Conservation (phyloP, 2,797 vertebrate genomes). For the Neostethus bicornis region DNA sequence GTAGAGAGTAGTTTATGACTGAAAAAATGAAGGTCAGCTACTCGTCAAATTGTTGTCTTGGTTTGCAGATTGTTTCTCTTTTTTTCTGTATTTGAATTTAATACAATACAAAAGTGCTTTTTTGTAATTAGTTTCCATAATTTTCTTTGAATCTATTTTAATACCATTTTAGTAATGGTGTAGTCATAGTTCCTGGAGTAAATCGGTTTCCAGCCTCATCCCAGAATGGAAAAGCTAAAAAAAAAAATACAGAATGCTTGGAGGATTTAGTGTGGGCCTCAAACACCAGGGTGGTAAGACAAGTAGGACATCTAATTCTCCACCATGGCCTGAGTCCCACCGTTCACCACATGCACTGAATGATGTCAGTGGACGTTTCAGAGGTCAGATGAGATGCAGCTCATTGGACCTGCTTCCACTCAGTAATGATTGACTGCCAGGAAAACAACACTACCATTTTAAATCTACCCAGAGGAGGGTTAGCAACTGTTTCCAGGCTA, state of each 20-base stretch:
- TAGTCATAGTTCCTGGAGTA: constrained; percentile 22
- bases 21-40: neutral
- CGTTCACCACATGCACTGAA: constrained; percentile 49
- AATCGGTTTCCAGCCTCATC: constrained; percentile 27
- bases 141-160: constrained; percentile 14
- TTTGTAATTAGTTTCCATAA: neutral
- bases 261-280: constrained; percentile 24
- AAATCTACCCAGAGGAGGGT: constrained; percentile 51
- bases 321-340: constrained; percentile 24
- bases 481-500: constrained; percentile 39
- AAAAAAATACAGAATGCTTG: constrained; percentile 22
- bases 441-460: constrained; percentile 69
- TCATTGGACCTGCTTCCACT: constrained; percentile 45
- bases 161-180: constrained; percentile 5
- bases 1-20: no score
- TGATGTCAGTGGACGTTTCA: constrained; percentile 46
- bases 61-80: no score
- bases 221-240: constrained; percentile 24
- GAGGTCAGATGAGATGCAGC: constrained; percentile 50
- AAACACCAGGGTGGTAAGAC: constrained; percentile 11
- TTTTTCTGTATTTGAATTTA: constrained; percentile 10
- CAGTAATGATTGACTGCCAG: constrained; percentile 59
- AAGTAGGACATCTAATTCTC: constrained; percentile 51
- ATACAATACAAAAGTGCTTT: constrained; percentile 14
- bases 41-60: neutral